Evolutionary conservation across 2,113 vertebrate species (phyloP).

Genomic region (Glaucidium brasilianum): DNA sequence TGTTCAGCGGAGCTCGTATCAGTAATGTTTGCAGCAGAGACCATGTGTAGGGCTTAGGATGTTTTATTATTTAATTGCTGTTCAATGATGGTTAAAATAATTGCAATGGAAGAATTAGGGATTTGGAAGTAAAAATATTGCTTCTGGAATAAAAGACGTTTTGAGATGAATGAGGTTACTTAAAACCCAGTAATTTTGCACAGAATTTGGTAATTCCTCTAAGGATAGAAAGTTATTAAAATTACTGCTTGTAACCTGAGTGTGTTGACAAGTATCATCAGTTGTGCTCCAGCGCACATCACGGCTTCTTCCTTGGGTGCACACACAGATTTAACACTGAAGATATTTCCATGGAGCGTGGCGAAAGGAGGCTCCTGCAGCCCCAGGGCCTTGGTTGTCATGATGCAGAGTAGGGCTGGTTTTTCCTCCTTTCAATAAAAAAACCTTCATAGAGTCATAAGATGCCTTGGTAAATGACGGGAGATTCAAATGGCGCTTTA

Average conservation of each 20-base stretch:
- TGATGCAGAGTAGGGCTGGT: accelerated
- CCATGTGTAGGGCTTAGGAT: background rate
- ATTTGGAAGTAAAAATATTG: background rate
- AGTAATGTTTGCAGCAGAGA: background rate
- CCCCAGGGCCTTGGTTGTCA: background rate
- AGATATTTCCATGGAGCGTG: background rate
- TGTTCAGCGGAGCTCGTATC: background rate
- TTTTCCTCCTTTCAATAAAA: background rate
- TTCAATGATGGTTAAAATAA: background rate
- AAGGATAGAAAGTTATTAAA: background rate
- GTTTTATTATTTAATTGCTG: background rate
- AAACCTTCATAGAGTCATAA: background rate
- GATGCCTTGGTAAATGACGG: background rate
- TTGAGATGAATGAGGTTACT: background rate
- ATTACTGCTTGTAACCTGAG: background rate
- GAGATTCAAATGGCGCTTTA: no score
- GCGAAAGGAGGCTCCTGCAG: background rate
- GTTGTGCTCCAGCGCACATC: background rate
- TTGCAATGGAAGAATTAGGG: background rate
- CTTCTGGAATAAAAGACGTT: background rate
- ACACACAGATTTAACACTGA: background rate
- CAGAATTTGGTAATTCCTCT: background rate
- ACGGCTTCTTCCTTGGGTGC: background rate
- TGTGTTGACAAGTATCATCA: background rate
- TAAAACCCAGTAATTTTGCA: background rate